A percentile compares a stretch with the other conserved stretches of the same genome.
phyloP scores from a whole-genome alignment of 2,888 invertebrate species.

The Pterostichus madidus region DNA sequence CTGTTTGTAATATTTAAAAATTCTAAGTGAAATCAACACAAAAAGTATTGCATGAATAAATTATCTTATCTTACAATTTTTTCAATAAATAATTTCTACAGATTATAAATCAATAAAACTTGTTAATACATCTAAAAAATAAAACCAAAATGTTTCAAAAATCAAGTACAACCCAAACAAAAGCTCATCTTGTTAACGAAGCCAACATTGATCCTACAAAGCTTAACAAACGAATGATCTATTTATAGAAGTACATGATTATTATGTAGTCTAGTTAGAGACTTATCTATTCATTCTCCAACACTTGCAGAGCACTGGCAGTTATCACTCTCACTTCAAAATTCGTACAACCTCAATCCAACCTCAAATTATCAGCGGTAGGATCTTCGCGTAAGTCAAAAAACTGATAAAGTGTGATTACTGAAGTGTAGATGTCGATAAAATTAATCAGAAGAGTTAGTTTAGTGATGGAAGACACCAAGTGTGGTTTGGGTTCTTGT shows the following conservation, averaged over 20 bases:
- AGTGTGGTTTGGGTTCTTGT: conserved; percentile 80
- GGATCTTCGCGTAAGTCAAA: conserved; percentile 1
- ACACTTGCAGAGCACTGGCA: neutral
- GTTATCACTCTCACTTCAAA: conserved; percentile 11
- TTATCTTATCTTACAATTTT: too few species aligned
- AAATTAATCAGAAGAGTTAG: conserved; percentile 11
- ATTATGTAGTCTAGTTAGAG: conserved; percentile 4
- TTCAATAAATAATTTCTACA: too few species aligned
- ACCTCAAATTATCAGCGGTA: conserved; percentile 12
- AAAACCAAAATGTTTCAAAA: too few species aligned
- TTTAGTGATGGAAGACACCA: conserved; percentile 70
- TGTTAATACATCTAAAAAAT: too few species aligned
- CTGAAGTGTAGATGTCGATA: conserved; percentile 3
- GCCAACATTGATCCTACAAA: conserved; percentile 38
- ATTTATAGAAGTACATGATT: conserved; percentile 52
- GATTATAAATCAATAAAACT: too few species aligned
- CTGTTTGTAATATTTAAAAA: too few species aligned
- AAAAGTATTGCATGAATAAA: too few species aligned
- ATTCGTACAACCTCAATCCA: too few species aligned
- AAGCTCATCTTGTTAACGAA: neutral
- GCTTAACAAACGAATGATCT: conserved; percentile 46
- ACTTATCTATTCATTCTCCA: conserved; percentile 32
- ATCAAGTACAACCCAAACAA: neutral
- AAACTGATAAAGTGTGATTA: conserved; percentile 18
- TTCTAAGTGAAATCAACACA: too few species aligned